A percentile compares a stretch with the other conserved stretches of the same genome.
Conservation (phyloP, 2,113 vertebrate genomes). For the Pogona vitticeps region DNA sequence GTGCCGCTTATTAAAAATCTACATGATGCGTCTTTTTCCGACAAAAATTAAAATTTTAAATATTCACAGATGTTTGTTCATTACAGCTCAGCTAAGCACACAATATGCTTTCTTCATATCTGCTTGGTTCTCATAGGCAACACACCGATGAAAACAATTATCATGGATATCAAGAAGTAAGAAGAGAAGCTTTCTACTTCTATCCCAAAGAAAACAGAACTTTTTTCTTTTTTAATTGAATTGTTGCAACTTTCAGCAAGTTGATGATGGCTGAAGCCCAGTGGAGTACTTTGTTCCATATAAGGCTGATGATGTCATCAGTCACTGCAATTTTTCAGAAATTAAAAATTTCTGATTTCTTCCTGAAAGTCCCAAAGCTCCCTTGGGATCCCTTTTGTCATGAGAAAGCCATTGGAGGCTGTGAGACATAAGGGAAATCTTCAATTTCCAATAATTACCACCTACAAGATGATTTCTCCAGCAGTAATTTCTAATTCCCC, state of each 20-base stretch:
- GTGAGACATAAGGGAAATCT: too few relatives aligned
- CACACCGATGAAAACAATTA: background rate
- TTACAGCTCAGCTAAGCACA: background rate
- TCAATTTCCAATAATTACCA: too few relatives aligned
- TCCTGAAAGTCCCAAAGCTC: too few relatives aligned
- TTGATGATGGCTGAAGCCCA: too few relatives aligned
- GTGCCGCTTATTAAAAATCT: background rate
- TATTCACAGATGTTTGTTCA: background rate
- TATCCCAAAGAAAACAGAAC: background rate
- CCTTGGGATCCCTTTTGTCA: too few relatives aligned
- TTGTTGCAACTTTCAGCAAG: background rate
- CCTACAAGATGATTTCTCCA: too few relatives aligned
- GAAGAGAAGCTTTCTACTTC: background rate
- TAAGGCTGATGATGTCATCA: too few relatives aligned
- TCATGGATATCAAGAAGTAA: background rate
- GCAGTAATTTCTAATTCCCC: too few relatives aligned
- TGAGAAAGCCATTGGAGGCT: too few relatives aligned
- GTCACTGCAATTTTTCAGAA: too few relatives aligned
- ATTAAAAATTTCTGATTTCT: too few relatives aligned
- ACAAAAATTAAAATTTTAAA: background rate
- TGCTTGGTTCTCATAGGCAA: background rate
- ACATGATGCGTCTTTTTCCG: background rate
- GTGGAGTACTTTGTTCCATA: too few relatives aligned
- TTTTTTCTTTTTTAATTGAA: constrained; percentile 1
- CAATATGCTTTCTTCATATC: background rate